Evolutionary conservation across 2,113 vertebrate genomes (phyloP).

Genomic region (Cnemophilus loriae): DNA sequence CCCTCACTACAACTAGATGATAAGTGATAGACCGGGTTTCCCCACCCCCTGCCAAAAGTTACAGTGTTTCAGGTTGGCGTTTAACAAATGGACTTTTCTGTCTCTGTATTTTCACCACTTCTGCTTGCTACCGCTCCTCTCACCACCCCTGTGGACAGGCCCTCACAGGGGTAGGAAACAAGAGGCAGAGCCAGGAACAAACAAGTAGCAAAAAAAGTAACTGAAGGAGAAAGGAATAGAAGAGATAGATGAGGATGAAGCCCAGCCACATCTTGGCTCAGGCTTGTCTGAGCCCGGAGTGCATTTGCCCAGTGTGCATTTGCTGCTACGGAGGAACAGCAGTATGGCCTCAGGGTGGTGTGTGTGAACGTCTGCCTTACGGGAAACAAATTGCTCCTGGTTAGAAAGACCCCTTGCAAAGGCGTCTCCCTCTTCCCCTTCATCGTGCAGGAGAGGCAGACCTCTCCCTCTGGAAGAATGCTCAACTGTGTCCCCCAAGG

Average conservation of each 20-base stretch:
- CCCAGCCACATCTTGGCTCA: background rate
- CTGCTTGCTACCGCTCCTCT: background rate
- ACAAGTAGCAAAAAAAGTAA: background rate
- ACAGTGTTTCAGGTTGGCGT: background rate
- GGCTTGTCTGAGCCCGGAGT: background rate
- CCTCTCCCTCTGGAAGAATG: background rate
- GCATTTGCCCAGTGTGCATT: background rate
- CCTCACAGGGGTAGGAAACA: background rate
- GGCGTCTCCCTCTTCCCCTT: background rate
- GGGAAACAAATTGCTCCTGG: background rate
- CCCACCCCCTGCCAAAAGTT: accelerated
- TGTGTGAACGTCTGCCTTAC: background rate
- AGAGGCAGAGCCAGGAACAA: background rate
- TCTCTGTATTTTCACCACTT: background rate
- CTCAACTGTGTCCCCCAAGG: background rate
- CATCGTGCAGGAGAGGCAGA: background rate
- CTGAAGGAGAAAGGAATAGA: background rate
- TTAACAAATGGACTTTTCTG: background rate
- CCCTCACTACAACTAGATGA: background rate
- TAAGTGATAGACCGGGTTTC: background rate
- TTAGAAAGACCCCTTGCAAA: background rate
- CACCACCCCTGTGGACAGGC: background rate
- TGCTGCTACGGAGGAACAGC: accelerated
- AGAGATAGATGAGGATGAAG: background rate
- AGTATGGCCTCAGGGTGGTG: accelerated